These are phyloP conservation scores for Helostoma temminkii DNA, from an alignment of 2,797 vertebrate species.

Conservation along the genomic window DNA sequence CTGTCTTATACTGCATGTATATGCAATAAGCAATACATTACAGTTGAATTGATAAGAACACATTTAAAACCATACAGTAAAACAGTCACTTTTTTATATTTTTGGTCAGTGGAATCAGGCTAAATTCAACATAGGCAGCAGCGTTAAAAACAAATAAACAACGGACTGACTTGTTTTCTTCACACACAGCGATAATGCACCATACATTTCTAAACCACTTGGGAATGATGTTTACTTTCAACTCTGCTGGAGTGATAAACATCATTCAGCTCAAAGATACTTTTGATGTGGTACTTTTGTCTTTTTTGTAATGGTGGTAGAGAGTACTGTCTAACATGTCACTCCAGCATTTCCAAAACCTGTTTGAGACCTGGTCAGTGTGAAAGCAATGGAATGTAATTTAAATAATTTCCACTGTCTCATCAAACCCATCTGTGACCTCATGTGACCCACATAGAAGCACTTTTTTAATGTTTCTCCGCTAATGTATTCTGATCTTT, in stretches of 20 bases:
- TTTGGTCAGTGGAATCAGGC: background rate
- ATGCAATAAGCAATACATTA: background rate
- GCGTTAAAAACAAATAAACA: background rate
- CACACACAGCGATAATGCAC: background rate
- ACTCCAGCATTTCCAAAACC: background rate
- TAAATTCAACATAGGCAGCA: background rate
- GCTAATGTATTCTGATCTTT: background rate
- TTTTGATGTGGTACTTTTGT: background rate
- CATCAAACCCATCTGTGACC: background rate
- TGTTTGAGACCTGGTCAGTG: background rate
- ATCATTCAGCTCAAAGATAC: background rate
- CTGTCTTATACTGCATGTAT: background rate
- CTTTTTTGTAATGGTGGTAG: background rate
- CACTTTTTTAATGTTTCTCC: background rate
- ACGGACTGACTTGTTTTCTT: background rate
- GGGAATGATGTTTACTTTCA: background rate
- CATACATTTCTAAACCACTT: background rate
- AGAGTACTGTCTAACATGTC: background rate
- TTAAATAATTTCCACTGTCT: background rate
- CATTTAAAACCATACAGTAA: background rate
- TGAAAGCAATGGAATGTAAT: background rate
- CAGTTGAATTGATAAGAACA: background rate
- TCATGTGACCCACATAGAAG: too few relatives aligned
- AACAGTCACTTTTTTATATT: background rate
- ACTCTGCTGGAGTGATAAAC: conserved; percentile 3